Evolutionary conservation across 2,888 invertebrate genomes (phyloP), one percentile per base, ranked within the genome.

Genomic region (Frankliniella fusca): DNA sequence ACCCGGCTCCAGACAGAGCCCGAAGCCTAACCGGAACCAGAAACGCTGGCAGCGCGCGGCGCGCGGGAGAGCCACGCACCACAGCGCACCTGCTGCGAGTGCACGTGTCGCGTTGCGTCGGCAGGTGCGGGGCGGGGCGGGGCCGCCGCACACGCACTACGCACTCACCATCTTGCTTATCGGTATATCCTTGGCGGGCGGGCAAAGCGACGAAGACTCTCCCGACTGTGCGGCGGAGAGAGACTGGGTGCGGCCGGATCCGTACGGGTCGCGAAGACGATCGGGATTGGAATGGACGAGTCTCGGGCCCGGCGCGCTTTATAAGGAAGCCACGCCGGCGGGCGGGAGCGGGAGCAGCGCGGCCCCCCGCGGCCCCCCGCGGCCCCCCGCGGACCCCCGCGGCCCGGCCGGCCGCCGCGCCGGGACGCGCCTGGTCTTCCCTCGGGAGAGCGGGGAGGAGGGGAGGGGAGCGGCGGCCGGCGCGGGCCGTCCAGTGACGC

Each of bases 141-240:
- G n/a, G n/a, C n/a, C 38, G 38, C 38, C 38, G 38, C 38, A 38
- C 38, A 5, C 12, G 70, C 70, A 76, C 70, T 76, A 5, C 12
- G 70, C 70, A 76, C 70, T 76, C 70, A 76, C 70, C 70, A 76
- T 76, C 9, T n/a, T 76, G 54, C 54, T 54, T 10, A 27, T 76
- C 10, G 70, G 70, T 76, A 27, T 76, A 76, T 76, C 70, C 70
- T 27, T 76, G 70, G 23, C 70, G 27, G 27, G 70, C 61, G 7
- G 15, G 61, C 18, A 18, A 61, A n/a, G 54, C 18, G 61, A 61
- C 38, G 15, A 61, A 61, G 61, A 61, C 61, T 18, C 61, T 18
- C 7, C 3, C 61, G 61, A n/a, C n/a, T n/a, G n/a, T n/a, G 61
- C 0, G 61, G 54, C 54, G 54, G 54, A 12, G 54, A 18, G 54